These are phyloP conservation scores for Leptura quadrifasciata DNA, from an alignment of 2,888 invertebrate genomes.

Conservation along the genomic window DNA sequence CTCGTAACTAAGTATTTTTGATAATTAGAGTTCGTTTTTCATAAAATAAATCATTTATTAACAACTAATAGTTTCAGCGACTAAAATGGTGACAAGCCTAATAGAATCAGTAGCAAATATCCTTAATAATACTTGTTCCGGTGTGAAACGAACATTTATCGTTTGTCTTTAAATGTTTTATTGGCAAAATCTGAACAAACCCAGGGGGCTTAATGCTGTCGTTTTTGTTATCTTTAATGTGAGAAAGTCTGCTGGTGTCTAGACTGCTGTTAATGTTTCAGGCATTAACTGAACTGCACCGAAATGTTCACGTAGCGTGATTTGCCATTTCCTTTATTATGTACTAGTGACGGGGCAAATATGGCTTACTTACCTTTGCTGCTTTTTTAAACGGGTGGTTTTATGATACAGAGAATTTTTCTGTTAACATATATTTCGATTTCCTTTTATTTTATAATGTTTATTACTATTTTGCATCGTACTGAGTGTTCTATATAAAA, in stretches of 20 bases:
- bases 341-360: not conserved
- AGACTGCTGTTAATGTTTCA: slow-evolving; percentile 56
- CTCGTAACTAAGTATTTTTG: too few relatives aligned
- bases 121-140: not conserved
- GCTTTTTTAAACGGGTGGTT: not conserved
- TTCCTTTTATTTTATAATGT: too few relatives aligned
- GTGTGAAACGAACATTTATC: slow-evolving; percentile 30
- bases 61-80: not conserved
- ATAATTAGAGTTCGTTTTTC: not conserved
- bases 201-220: slow-evolving; percentile 38
- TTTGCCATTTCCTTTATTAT: slow-evolving; percentile 33
- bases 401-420: not conserved
- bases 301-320: slow-evolving; percentile 42
- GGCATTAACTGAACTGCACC: slow-evolving; percentile 51
- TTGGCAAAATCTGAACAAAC: slow-evolving; percentile 41
- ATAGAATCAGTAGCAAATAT: not conserved
- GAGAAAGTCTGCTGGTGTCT: slow-evolving; percentile 47
- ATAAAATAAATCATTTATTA: too few relatives aligned
- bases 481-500: too few relatives aligned
- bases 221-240: slow-evolving; percentile 55
- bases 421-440: not conserved
- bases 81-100: not conserved
- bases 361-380: slow-evolving; percentile 15
- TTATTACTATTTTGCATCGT: too few relatives aligned
- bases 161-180: slow-evolving; percentile 39